phyloP scores from a whole-genome alignment of 2,797 vertebrate genomes.

The Poecilia picta region DNA sequence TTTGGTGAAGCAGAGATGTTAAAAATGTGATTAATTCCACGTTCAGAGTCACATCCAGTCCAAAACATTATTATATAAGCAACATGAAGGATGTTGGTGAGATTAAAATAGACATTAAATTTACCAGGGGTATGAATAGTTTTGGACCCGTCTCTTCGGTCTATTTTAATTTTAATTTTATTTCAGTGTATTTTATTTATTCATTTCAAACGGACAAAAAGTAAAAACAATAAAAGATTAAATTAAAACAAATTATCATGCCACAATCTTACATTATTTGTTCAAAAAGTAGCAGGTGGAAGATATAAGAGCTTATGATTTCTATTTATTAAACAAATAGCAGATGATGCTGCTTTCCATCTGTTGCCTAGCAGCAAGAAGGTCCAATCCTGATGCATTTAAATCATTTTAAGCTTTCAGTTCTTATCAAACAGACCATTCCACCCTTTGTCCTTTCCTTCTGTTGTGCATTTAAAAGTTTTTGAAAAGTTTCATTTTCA shows the following conservation, averaged over 20 bases:
- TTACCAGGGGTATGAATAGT: neutral
- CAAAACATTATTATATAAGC: neutral
- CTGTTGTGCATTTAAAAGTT: neutral
- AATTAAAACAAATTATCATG: no score
- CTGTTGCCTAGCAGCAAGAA: no score
- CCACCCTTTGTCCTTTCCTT: neutral
- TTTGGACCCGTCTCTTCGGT: neutral
- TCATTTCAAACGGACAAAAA: no score
- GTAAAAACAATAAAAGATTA: no score
- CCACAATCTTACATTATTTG: no score
- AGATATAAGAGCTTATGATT: no score
- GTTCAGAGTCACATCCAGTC: neutral
- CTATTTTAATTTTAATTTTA: no score
- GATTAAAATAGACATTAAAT: neutral
- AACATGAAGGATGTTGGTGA: neutral
- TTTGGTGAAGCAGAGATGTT: neutral
- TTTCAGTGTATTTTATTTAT: no score
- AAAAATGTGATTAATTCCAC: no score
- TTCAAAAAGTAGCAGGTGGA: no score
- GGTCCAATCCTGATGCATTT: neutral
- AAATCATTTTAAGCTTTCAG: neutral
- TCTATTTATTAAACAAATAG: neutral
- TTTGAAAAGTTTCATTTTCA: neutral
- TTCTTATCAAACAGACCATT: neutral
- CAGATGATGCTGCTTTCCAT: no score